Evolutionary conservation across 1,140 invertebrate genomes (phyloP), one percentile per base, ranked within the genome.

Genomic region (Chelonus insularis): DNA sequence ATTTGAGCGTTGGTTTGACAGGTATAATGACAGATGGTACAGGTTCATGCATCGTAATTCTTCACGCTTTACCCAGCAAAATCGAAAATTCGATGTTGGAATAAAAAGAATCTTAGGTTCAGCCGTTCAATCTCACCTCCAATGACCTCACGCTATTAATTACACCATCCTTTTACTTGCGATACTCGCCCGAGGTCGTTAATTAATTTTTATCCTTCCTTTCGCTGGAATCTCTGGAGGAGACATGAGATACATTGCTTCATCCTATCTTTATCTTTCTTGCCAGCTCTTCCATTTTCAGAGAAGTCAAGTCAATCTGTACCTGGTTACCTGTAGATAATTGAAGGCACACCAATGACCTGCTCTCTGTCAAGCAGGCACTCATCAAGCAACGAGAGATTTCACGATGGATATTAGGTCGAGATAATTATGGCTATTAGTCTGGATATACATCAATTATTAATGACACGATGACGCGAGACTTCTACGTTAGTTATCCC

Each of bases 371-470:
- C 52, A 12, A 41, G 18, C 51, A 56, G 41, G 39, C 55, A 41
- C 63, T 66, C 61, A 66, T 45, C 52, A 50, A 34, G 61, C 60
- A 65, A 62, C 64, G 54, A 64, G 66, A 70, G 72, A 75, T 72
- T 69, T 68, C 67, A 69, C 61, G 65, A 56, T 65, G 64, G 66
- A 69, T 72, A 74, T 75, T 77, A 73, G 73, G 65, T 75, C 64
- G 63, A 66, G 71, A 70, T 78, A 76, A 76, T 76, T 71, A 75
- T 72, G 67, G 69, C 70, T 73, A 77, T 78, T 78, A 78, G 74
- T 72, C 70, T 65, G 70, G 69, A 67, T 71, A 77, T 78, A 76
- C 76, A 78, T 78, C 76, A 78, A 78, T 78, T 78, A 77, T 77
- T 71, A 72, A 76, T 69, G 75, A 75, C 74, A 75, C 66, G 71